These are phyloP conservation scores for Eristalinus sepulchralis DNA, from an alignment of 2,888 invertebrate genomes.

Conservation along the genomic window DNA sequence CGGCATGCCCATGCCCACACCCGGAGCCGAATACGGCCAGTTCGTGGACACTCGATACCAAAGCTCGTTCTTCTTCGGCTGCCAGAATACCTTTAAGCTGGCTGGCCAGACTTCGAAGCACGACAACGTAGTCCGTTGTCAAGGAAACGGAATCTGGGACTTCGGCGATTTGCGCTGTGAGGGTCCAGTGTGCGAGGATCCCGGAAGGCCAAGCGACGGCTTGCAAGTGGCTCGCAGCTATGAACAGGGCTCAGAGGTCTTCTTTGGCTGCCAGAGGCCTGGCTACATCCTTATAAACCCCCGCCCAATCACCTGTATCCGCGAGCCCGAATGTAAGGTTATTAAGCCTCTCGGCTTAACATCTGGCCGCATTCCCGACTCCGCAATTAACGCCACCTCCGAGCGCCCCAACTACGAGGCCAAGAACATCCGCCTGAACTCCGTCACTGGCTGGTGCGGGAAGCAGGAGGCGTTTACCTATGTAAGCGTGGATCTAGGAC, in stretches of 20 bases:
- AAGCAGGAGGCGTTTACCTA: constrained; percentile 98
- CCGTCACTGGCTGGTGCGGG: constrained; percentile 98
- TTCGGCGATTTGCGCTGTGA: constrained; percentile 96
- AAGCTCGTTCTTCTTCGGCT: constrained; percentile 97
- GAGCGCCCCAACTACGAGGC: constrained; percentile 96
- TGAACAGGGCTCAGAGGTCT: constrained; percentile 94
- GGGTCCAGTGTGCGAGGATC: constrained; percentile 98
- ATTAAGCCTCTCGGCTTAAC: constrained; percentile 94
- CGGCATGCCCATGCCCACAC: constrained; percentile 93
- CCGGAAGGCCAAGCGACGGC: constrained; percentile 96
- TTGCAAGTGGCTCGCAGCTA: constrained; percentile 91
- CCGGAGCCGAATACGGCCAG: constrained; percentile 96
- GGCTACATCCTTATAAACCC: constrained; percentile 96
- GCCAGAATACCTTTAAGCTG: constrained; percentile 96
- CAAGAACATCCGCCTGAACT: constrained; percentile 92
- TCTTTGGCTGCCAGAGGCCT: constrained; percentile 93
- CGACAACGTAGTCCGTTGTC: constrained; percentile 95
- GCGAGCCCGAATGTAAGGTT: constrained; percentile 96
- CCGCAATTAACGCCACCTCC: constrained; percentile 96
- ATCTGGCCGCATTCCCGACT: constrained; percentile 95
- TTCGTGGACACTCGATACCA: constrained; percentile 94
- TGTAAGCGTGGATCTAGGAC: constrained; percentile 96
- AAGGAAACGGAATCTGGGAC: constrained; percentile 97
- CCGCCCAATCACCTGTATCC: constrained; percentile 92
- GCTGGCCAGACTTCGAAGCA: constrained; percentile 95